A percentile compares a stretch with the other conserved stretches of the same genome.
These are phyloP conservation scores for Orius insidiosus DNA, from an alignment of 1,140 invertebrate species.

Conservation along the genomic window DNA sequence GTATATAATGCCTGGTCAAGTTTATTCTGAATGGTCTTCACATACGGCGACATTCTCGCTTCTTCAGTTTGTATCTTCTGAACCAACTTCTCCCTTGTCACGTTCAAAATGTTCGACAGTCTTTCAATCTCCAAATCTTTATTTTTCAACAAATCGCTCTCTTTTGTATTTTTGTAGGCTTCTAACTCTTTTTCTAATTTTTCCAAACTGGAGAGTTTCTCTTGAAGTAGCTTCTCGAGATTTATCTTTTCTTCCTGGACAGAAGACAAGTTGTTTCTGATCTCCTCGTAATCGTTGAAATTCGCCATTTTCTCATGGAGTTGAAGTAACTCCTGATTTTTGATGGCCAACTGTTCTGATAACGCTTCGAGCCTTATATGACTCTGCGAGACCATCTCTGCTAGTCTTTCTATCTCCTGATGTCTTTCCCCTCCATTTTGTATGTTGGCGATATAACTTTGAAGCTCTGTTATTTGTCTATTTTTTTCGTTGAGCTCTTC, in stretches of 20 bases:
- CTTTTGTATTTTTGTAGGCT: slow-evolving; percentile 5
- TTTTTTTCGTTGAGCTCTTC: background rate
- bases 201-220: background rate
- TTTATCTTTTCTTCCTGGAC: slow-evolving; percentile 1
- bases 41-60: slow-evolving; percentile 12
- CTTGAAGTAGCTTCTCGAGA: background rate
- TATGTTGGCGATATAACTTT: no score
- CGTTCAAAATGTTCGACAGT: slow-evolving; percentile 14
- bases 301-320: background rate
- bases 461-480: no score
- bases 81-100: slow-evolving; percentile 19
- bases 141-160: slow-evolving; percentile 14
- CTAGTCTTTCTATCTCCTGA: no score
- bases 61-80: slow-evolving; percentile 14
- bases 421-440: no score
- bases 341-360: no score
- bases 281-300: no score
- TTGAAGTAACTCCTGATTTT: background rate
- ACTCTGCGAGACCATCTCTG: no score
- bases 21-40: slow-evolving; percentile 30
- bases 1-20: slow-evolving; percentile 68
- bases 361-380: no score
- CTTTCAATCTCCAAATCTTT: slow-evolving; percentile 22
- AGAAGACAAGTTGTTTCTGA: background rate
- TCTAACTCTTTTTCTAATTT: slow-evolving; percentile 7